Evolutionary conservation across 2,888 invertebrate species (phyloP).

Genomic region (Dysmachus trigonus): DNA sequence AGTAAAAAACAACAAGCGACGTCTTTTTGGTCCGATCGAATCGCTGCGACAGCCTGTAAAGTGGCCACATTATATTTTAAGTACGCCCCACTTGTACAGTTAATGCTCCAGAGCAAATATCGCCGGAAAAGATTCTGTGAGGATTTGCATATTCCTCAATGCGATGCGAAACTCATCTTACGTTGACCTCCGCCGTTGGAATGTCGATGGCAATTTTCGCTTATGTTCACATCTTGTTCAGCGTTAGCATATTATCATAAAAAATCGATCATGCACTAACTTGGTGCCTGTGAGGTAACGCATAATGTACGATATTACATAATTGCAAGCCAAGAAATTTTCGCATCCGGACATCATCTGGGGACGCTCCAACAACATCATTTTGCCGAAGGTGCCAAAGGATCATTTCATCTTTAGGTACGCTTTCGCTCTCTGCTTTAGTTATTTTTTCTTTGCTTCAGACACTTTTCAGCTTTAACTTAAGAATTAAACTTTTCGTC

Average conservation of each 20-base stretch:
- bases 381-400: conserved; percentile 25
- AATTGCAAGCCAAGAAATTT: conserved; percentile 14
- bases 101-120: neutral
- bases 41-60: neutral
- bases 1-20: neutral
- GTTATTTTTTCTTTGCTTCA: neutral
- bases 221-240: conserved; percentile 36
- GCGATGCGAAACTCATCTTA: neutral
- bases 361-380: neutral
- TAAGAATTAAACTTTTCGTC: neutral
- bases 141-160: neutral
- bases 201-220: neutral
- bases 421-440: neutral
- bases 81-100: neutral
- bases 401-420: neutral
- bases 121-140: neutral
- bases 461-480: neutral
- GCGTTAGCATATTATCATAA: conserved; percentile 24
- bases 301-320: conserved; percentile 21
- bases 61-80: neutral
- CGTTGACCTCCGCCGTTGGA: conserved; percentile 3
- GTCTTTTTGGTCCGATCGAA: neutral
- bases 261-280: conserved; percentile 22
- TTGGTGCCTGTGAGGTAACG: conserved; percentile 9
- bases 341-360: neutral